Base-by-base conservation (phyloP, 1,140 invertebrate genomes). In the Pseudomyrmex gracilis region DNA sequence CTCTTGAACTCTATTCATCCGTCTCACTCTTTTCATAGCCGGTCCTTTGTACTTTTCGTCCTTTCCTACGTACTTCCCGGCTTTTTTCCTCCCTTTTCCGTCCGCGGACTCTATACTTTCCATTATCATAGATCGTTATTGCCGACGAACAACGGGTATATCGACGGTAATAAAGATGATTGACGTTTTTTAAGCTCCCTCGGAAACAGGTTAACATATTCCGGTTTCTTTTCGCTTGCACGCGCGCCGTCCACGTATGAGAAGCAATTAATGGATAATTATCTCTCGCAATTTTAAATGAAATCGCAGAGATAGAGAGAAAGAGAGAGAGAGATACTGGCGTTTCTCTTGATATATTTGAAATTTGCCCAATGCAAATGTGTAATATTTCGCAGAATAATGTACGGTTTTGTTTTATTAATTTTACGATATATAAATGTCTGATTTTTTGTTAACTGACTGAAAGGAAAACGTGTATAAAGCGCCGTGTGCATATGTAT, bases 1-100 rank as follows among this genome's bases (percentile, higher is more conserved):
- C 87, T 89, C 87, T 90, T 90, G 83, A 90, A 90, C 73, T 89
- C 87, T 86, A 90, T 90, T 90, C 90, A 89, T 73, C 57, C 85
- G 80, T 88, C 82, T 85, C 73, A 64, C 82, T 86, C 85, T 82
- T 82, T 82, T 83, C 61, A 86, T 34, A 63, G 5, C 51, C 47
- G 24, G 5, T 34, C 51, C 24, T 73, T 78, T 66, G 2, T 73
- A 58, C 73, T 57, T 58, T 49, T 34, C 34, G 55, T 73, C 64
- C 78, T 64, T 34, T 58, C 57, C 73, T 63, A 64, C 82, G 15
- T 57, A 24, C 82, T 80, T 55, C 66, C 53, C 13, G 12, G 10
- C 53, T 74, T 64, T 60, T 63, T n/a, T 47, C 51, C 51, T 47
- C 17, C 73, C 63, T 77, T 43, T 57, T 53, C 53, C 34, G n/a